A percentile compares a stretch with the other conserved stretches of the same genome.
phyloP scores from a whole-genome alignment of 2,113 vertebrate genomes.

The Callospermophilus lateralis region DNA sequence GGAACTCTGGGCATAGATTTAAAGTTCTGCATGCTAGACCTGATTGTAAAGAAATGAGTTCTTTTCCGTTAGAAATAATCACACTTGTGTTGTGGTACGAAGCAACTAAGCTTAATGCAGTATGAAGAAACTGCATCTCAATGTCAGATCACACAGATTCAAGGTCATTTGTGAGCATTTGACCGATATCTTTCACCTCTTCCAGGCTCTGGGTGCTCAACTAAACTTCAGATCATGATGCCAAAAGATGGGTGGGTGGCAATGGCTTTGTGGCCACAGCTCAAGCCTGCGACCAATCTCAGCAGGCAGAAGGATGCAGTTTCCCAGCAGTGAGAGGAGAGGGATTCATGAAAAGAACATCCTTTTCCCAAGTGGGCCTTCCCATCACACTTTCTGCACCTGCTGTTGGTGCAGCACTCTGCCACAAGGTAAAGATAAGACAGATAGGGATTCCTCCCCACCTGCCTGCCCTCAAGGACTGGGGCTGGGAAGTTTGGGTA shows the following conservation, averaged over 20 bases:
- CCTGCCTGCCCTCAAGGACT: not conserved
- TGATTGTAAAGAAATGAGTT: not conserved
- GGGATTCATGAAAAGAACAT: not conserved
- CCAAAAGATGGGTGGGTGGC: not conserved
- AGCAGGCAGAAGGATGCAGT: not conserved
- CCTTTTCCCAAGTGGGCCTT: not conserved
- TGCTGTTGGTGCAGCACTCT: not conserved
- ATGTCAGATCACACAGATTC: not conserved
- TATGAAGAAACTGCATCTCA: not conserved
- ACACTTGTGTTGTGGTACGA: not conserved
- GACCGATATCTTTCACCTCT: not conserved
- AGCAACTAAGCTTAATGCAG: not conserved
- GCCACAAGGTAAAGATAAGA: not conserved
- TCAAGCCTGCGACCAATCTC: rapidly evolving
- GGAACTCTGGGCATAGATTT: not conserved
- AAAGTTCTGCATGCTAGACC: not conserved
- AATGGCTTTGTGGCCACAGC: not conserved
- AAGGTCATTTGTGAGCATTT: not conserved
- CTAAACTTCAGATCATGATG: not conserved
- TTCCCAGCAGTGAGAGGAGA: not conserved
- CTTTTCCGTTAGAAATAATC: not conserved
- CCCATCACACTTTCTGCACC: not conserved
- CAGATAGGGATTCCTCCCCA: not conserved
- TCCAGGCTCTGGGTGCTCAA: not conserved
- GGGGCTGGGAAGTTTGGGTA: not conserved